Evolutionary conservation across 2,888 invertebrate species (phyloP), one percentile per base, ranked within the genome.

Genomic region (Conops quadrifasciatus): DNA sequence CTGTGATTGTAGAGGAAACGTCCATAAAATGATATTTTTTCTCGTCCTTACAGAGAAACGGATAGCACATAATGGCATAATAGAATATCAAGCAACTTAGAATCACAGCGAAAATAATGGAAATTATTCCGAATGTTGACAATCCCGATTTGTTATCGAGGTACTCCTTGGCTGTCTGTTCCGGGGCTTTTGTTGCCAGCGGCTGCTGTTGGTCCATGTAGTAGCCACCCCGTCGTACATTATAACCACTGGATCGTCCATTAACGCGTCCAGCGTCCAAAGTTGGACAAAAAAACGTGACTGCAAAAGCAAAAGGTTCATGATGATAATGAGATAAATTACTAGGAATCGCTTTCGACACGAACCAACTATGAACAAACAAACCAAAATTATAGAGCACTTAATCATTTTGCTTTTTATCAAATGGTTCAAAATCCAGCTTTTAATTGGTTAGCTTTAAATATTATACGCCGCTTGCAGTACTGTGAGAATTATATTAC

Each of bases 31-130:
- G 81, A 73, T 86, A 86, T 69, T 83, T 85, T 58, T 83, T 82
- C 66, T 86, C 85, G 30, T 82, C 79, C 62, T 81, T 80, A 70
- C 90, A 91, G 62, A 91, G 80, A 63, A 89, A 87, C 36, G 91
- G 91, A 81, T 91, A 91, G 77, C 91, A 91, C 76, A 91, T 88
- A 43, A 90, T 88, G 73, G 89, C 88, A 78, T 91, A 92, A 78
- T 92, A 91, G 53, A 89, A 86, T 0, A 88, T 88, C 45, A 85
- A 75, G 21, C 81, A 81, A 21, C 79, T 62, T 19, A 84, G 75
- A 67, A 85, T 85, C 9, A 83, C 80, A 3, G 77, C 78, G 49
- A 85, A 83, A 67, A 85, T 83, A 5, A 85, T 80, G 13, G 81
- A 88, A 86, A 74, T 88, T 36, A 91, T 89, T 24, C 91, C 91